A percentile compares a stretch with the other conserved stretches of the same genome.
phyloP scores from a whole-genome alignment of 2,797 vertebrate genomes.

The Siniperca obscura region DNA sequence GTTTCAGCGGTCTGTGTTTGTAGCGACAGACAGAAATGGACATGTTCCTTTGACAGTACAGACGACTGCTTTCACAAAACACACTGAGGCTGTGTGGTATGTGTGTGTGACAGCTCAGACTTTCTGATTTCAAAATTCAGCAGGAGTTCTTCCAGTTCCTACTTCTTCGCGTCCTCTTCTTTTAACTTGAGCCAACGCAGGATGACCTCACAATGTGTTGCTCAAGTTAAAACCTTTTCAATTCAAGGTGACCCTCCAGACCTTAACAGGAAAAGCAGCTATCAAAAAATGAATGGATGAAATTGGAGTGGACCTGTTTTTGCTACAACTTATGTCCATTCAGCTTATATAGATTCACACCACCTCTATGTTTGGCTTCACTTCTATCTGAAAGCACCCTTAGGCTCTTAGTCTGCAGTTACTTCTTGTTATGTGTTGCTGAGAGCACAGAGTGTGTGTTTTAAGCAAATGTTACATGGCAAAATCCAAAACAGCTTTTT shows the following conservation, averaged over 20 bases:
- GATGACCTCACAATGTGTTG: neutral
- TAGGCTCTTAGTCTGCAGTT: neutral
- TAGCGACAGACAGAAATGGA: neutral
- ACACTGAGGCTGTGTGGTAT: neutral
- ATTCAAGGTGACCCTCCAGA: neutral
- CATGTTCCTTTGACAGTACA: neutral
- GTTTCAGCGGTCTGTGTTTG: conserved; percentile 2
- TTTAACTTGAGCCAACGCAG: neutral
- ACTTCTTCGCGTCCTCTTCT: neutral
- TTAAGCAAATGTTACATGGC: conserved; percentile 1
- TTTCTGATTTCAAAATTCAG: neutral
- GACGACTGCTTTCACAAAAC: conserved; percentile 2
- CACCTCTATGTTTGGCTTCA: neutral
- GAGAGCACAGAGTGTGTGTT: neutral
- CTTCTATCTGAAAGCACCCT: conserved; percentile 8
- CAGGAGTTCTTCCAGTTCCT: neutral
- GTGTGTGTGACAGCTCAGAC: neutral
- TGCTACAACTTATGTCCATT: neutral
- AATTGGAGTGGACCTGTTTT: neutral
- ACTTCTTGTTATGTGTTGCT: conserved; percentile 1
- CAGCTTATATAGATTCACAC: neutral
- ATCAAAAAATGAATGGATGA: neutral
- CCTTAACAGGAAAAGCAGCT: neutral
- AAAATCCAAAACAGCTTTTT: conserved; percentile 16
- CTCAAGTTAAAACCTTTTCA: conserved; percentile 1